These are phyloP conservation scores for Zaprionus taronus DNA, from an alignment of 1,140 invertebrate genomes.

Conservation along the genomic window DNA sequence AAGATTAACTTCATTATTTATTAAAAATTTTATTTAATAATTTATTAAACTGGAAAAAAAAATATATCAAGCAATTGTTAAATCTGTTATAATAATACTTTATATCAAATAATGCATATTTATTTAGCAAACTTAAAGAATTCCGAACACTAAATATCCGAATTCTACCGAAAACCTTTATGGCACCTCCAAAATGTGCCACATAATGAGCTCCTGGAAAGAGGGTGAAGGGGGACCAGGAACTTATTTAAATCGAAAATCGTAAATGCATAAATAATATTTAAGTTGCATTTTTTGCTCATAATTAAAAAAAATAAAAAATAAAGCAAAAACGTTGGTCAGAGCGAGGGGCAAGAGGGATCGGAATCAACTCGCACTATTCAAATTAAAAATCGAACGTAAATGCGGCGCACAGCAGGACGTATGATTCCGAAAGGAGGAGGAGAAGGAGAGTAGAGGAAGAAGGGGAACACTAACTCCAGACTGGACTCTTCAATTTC, in stretches of 20 bases:
- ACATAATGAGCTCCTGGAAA: not conserved
- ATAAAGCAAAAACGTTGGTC: constrained; percentile 9
- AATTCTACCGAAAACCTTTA: not conserved
- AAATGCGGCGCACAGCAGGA: constrained; percentile 83
- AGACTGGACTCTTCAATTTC: constrained; percentile 30
- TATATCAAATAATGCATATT: not conserved
- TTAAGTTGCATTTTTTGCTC: constrained; percentile 73
- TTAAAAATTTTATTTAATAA: too few species aligned
- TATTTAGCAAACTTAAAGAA: not conserved
- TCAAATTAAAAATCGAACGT: constrained; percentile 83
- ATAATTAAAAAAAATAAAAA: constrained; percentile 68
- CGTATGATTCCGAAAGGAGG: constrained; percentile 59
- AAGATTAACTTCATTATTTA: too few species aligned
- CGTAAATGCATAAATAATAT: constrained; percentile 80
- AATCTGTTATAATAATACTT: not conserved
- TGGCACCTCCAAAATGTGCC: not conserved
- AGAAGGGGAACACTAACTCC: constrained; percentile 16
- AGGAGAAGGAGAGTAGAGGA: not conserved
- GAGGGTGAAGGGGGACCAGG: constrained; percentile 1
- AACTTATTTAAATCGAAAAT: constrained; percentile 78
- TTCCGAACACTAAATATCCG: not conserved
- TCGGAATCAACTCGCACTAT: constrained; percentile 52
- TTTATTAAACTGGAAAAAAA: too few species aligned
- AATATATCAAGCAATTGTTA: too few species aligned
- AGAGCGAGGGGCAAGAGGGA: not conserved